These are phyloP conservation scores for Copsychus sechellarum DNA, from an alignment of 2,113 vertebrate species.

Conservation along the genomic window DNA sequence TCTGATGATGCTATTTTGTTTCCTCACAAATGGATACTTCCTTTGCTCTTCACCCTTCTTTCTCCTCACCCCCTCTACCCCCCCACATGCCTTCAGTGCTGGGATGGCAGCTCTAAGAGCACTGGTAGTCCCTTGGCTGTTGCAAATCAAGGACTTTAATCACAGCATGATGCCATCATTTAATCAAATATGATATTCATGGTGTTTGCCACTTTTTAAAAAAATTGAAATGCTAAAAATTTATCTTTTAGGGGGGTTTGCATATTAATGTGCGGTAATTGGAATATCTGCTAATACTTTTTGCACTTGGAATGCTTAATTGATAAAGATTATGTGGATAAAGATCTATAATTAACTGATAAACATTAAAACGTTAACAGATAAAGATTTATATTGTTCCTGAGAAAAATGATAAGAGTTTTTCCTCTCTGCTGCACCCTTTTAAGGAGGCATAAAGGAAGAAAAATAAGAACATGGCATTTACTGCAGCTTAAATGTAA, in stretches of 20 bases:
- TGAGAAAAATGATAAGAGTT: background rate
- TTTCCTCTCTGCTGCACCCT: background rate
- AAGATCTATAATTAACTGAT: slow-evolving; percentile 60
- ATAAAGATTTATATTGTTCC: slow-evolving; percentile 45
- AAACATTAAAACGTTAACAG: slow-evolving; percentile 28
- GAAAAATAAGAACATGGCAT: background rate
- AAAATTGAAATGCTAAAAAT: background rate
- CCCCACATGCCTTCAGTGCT: background rate
- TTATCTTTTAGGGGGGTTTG: background rate
- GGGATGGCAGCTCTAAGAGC: background rate
- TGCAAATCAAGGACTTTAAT: slow-evolving; percentile 21
- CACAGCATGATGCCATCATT: background rate
- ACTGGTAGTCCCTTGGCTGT: background rate
- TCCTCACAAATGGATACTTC: background rate
- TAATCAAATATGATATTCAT: slow-evolving; percentile 26
- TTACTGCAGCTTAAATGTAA: background rate
- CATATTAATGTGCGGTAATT: background rate
- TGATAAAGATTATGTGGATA: slow-evolving; percentile 30
- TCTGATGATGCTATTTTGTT: background rate
- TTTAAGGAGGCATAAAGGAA: background rate
- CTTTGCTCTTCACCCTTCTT: background rate
- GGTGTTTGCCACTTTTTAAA: background rate
- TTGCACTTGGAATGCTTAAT: slow-evolving; percentile 27
- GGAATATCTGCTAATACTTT: background rate
- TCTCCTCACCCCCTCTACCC: background rate